These are phyloP conservation scores for Lepeophtheirus salmonis DNA, from an alignment of 1,140 invertebrate species.

Conservation along the genomic window DNA sequence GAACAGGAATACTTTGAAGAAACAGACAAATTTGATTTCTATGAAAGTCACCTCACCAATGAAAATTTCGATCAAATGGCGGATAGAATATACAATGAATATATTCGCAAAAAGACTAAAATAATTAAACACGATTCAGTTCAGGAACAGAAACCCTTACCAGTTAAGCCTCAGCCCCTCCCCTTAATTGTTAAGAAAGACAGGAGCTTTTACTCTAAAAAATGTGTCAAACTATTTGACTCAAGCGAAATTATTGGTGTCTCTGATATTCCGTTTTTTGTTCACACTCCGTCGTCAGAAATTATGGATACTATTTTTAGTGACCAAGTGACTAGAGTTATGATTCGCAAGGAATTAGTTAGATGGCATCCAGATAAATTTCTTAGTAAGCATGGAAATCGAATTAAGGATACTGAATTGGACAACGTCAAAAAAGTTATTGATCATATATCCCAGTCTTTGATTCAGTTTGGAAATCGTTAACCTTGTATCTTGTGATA, in stretches of 20 bases:
- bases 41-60: neutral
- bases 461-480: neutral
- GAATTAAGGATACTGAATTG: neutral
- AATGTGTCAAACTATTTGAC: neutral
- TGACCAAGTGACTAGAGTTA: neutral
- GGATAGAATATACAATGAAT: conserved; percentile 1
- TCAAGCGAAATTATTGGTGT: neutral
- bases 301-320: neutral
- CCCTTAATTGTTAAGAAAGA: neutral
- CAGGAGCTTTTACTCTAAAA: neutral
- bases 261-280: neutral
- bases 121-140: neutral
- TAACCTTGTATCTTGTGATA: too few relatives aligned
- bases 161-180: too few relatives aligned
- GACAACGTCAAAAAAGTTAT: neutral
- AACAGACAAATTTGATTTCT: neutral
- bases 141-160: neutral
- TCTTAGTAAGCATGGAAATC: neutral
- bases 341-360: neutral
- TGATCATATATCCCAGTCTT: neutral
- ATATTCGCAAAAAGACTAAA: neutral
- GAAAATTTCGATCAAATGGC: conserved; percentile 10
- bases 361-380: neutral
- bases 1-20: neutral
- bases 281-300: neutral